Evolutionary conservation across 2,113 vertebrate genomes (phyloP), one percentile per base, ranked within the genome.

Genomic region (Cyanocitta stelleri): DNA sequence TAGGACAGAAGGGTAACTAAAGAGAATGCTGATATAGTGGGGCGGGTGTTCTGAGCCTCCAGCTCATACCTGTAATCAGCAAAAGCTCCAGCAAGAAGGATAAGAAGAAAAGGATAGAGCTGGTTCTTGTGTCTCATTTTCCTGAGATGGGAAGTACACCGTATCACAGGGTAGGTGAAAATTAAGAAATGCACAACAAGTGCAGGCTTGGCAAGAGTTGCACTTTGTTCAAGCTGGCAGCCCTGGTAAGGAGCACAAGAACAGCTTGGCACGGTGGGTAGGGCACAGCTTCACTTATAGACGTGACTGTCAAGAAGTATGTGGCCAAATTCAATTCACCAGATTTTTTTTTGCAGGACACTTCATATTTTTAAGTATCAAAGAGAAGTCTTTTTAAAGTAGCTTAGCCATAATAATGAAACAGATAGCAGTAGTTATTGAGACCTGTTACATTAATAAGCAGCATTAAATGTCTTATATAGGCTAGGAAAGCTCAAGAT

Each of bases 201-300:
- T 46, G 26, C 30, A 49, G 29, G 26, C 37, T 80, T 3, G 0
- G 54, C 17, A 43, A 20, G n/a, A 61, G 68, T 11, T 54, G 58
- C 6, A 4, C 27, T 74, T 74, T 7, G 16, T 18, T 71, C 49
- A 58, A 63, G 16, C 37, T 21, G 67, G 35, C 5, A n/a, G 41
- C 4, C 5, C 9, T 4, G 10, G 16, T 54, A 51, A 76, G 22
- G 21, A 81, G 66, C 27, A 54, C 15, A 16, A 2, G 7, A 71
- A 67, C 14, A 59, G 27, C 33, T 32, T 6, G 5, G 37, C 13
- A 21, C 0, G 0, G 37, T 8, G n/a, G 18, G 39, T 14, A 72
- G 33, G 61, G 61, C 14, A 23, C 39, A 59, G 56, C 33, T 37
- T 63, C 1, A 3, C 21, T 29, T 54, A 49, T 1, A 9, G 2